A percentile compares a stretch with the other conserved stretches of the same genome.
Evolutionary conservation across 2,888 invertebrate genomes (phyloP).

Genomic region (Ectobius pallidus): DNA sequence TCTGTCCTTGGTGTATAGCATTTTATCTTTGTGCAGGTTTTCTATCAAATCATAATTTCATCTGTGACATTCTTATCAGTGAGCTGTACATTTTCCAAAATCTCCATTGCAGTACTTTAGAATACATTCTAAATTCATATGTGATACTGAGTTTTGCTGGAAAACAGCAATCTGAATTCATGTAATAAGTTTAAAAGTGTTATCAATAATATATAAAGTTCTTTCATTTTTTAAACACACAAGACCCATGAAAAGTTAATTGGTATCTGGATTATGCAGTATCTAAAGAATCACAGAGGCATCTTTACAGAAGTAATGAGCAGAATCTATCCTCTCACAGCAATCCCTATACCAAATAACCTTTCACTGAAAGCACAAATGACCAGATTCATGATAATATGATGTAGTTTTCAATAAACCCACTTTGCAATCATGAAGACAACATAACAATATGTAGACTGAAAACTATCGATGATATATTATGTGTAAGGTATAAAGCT

Average conservation of each 20-base stretch:
- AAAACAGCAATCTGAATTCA: not conserved
- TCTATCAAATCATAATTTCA: not conserved
- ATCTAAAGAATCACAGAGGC: not conserved
- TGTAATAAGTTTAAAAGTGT: not conserved
- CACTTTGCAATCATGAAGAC: too few relatives aligned
- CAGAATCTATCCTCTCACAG: not conserved
- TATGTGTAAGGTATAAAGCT: conserved; percentile 14
- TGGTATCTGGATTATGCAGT: not conserved
- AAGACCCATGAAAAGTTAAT: not conserved
- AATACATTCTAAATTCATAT: not conserved
- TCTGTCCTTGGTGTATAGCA: not conserved
- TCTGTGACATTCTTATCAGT: not conserved
- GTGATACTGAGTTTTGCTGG: not conserved
- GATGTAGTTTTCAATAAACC: too few relatives aligned
- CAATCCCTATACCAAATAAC: not conserved
- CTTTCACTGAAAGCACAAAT: not conserved
- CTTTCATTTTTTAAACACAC: not conserved
- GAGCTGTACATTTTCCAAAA: not conserved
- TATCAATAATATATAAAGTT: not conserved
- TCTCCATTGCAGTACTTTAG: not conserved
- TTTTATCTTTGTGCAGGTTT: not conserved
- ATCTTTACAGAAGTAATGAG: not conserved
- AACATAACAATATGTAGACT: too few relatives aligned
- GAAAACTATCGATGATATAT: not conserved
- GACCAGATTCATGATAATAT: too few relatives aligned